phyloP scores from a whole-genome alignment of 2,113 vertebrate genomes.

The Uria aalge region DNA sequence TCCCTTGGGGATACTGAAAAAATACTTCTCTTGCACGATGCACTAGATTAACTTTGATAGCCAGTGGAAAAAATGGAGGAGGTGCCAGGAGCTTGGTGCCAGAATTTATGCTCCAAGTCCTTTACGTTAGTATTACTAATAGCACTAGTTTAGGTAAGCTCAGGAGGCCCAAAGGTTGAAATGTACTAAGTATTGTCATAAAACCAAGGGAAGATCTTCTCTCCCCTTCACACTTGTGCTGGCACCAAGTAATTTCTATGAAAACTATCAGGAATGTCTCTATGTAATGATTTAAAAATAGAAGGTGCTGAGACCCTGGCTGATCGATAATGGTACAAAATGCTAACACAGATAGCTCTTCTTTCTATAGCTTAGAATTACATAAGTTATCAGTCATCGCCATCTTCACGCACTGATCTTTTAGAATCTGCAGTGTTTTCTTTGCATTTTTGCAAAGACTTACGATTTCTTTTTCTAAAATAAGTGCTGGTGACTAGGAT shows the following conservation, averaged over 20 bases:
- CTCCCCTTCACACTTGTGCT: background rate
- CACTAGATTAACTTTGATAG: background rate
- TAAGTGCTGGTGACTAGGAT: background rate
- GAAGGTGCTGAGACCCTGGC: background rate
- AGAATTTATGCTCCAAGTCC: background rate
- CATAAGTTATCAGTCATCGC: background rate
- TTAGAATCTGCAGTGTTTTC: background rate
- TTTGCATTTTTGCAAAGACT: background rate
- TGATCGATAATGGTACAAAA: background rate
- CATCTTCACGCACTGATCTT: background rate
- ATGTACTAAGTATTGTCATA: background rate
- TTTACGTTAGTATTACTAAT: background rate
- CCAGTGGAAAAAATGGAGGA: background rate
- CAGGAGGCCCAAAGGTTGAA: background rate
- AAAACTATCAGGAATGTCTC: background rate
- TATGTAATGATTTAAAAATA: background rate
- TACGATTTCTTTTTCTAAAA: accelerated
- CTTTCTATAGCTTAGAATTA: background rate
- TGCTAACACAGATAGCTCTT: background rate
- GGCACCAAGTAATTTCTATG: background rate
- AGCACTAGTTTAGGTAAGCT: background rate
- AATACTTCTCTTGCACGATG: background rate
- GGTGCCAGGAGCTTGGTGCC: background rate
- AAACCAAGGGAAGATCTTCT: background rate
- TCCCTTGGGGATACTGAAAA: background rate